Evolutionary conservation across 2,113 vertebrate genomes (phyloP).

Genomic region (Chlorodrepanis virens): DNA sequence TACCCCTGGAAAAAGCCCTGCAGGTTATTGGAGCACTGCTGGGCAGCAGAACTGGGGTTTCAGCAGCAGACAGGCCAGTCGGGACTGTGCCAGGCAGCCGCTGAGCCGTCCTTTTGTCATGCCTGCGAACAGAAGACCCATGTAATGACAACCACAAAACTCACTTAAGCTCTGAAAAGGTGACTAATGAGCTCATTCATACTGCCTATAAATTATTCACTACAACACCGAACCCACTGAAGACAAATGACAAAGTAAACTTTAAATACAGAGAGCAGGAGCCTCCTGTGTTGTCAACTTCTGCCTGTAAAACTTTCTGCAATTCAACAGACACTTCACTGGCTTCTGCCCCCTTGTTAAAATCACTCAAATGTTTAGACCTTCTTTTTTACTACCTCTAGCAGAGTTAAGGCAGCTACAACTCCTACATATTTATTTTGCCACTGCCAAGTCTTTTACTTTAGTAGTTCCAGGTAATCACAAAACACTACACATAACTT

Average conservation of each 20-base stretch:
- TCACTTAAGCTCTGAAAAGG: constrained; percentile 83
- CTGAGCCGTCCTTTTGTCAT: constrained; percentile 51
- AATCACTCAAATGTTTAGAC: constrained; percentile 9
- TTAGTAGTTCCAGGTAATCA: constrained; percentile 67
- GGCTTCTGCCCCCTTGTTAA: constrained; percentile 32
- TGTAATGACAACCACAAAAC: constrained; percentile 76
- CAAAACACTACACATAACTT: constrained; percentile 61
- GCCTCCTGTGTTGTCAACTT: not conserved
- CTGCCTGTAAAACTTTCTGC: constrained; percentile 34
- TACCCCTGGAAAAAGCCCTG: not conserved
- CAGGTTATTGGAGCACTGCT: not conserved
- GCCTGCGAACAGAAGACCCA: constrained; percentile 64
- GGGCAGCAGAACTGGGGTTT: not conserved
- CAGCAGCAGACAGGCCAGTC: constrained; percentile 16
- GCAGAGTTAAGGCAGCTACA: constrained; percentile 67
- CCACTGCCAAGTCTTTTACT: constrained; percentile 14
- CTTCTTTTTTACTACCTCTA: constrained; percentile 57
- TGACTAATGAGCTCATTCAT: constrained; percentile 83
- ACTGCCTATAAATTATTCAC: constrained; percentile 81
- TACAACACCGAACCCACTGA: constrained; percentile 71
- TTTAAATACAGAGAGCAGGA: constrained; percentile 66
- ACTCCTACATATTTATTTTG: constrained; percentile 69
- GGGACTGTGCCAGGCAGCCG: constrained; percentile 46
- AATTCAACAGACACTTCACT: constrained; percentile 10
- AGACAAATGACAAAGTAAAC: constrained; percentile 77